Evolutionary conservation across 2,888 invertebrate species (phyloP), one percentile per base, ranked within the genome.

Genomic region (Orchesella flavescens): DNA sequence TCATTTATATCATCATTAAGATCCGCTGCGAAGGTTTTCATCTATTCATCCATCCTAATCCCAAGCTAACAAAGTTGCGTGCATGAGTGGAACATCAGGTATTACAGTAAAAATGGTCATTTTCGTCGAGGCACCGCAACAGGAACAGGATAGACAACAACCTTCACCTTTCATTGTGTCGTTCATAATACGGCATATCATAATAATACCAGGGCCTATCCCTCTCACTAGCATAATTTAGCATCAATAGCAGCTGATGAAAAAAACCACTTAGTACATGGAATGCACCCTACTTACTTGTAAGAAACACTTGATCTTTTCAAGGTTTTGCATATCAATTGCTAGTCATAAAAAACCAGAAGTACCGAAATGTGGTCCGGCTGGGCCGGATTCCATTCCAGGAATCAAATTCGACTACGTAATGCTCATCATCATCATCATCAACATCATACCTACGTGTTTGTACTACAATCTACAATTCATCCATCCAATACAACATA

Each of bases 331-430:
- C 79, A 79, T 79, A 75, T 82, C 82, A 82, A 82, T 82, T 63
- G 68, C 59, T 24, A 53, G 15, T 61, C 55, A 43, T 46, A 82
- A 79, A 74, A 79, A 80, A 84, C 84, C 55, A 84, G 80, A 84
- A 84, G 74, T 84, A 84, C 84, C 84, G 84, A 84, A 84, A 74
- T 80, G 75, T 79, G 84, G 80, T 84, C 84, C 84, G 80, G 80
- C 75, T 75, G 55, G 61, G 75, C 80, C 74, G 80, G 84, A 84
- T 84, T 84, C 84, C 84, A 72, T 84, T 84, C 84, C 84, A 84
- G 84, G 73, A 79, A 79, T 72, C 57, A 57, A 72, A 79, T 53
- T n/a, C 78, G 23, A 78, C 69, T 57, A 61, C 57, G 24, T 43
- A 49, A 23, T 19, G 72, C 10, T 61, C 15, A n/a, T n/a, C n/a